Conservation (phyloP, 2,113 vertebrate genomes). For the Alligator mississippiensis region DNA sequence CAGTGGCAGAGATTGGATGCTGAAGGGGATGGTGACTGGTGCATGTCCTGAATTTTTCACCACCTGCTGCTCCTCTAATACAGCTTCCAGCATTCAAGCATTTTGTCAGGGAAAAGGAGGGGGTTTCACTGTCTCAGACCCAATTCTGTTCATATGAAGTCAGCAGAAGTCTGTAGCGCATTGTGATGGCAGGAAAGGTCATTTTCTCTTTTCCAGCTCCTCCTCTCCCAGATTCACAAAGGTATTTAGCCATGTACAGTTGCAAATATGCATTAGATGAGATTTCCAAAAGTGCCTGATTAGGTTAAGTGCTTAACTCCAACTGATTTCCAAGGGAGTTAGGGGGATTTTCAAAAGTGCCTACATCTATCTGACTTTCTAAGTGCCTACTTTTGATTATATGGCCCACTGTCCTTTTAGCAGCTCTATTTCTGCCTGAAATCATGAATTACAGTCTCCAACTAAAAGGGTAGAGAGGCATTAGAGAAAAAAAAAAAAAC, state of each 20-base stretch:
- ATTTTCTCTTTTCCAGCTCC: fast-evolving
- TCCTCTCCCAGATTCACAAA: background rate
- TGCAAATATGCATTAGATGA: no score
- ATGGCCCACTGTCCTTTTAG: background rate
- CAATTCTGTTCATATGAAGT: background rate
- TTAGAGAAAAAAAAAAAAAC: background rate
- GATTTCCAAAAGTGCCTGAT: background rate
- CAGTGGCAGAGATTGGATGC: no score
- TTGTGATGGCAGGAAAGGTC: background rate
- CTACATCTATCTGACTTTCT: no score
- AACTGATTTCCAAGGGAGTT: background rate
- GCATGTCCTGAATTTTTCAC: no score
- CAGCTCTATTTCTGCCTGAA: background rate
- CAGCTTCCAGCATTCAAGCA: no score
- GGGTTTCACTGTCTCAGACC: no score
- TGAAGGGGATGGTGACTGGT: no score
- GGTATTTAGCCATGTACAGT: background rate
- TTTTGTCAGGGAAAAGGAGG: no score
- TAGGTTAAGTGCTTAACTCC: background rate
- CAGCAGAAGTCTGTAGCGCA: background rate
- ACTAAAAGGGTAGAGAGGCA: background rate
- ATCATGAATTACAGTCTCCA: background rate
- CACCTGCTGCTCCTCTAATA: no score
- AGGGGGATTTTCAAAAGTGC: background rate
- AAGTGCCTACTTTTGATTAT: background rate